These are phyloP conservation scores for Heloderma charlesbogerti DNA, from an alignment of 2,113 vertebrate species.

Conservation along the genomic window DNA sequence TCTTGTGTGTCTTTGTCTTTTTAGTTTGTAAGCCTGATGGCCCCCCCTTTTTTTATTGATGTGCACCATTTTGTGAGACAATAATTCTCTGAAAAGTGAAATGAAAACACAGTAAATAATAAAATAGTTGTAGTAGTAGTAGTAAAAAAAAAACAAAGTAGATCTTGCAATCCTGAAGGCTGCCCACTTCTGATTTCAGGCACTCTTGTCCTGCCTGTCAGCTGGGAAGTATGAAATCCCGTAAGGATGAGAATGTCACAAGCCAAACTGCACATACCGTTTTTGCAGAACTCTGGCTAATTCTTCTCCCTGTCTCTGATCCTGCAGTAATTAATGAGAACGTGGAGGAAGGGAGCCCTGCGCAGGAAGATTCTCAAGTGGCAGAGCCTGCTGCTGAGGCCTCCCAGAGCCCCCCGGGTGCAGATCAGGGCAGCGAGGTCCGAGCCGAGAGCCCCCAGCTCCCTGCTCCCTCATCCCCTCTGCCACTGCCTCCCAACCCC, in stretches of 20 bases:
- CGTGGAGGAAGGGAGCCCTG: neutral
- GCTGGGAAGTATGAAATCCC: neutral
- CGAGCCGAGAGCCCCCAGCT: slow-evolving; percentile 34
- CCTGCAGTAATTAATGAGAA: neutral
- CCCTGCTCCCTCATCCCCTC: neutral
- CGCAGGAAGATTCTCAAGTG: neutral
- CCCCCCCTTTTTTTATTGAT: no score
- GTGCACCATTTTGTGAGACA: no score
- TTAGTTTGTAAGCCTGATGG: no score
- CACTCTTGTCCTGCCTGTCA: neutral
- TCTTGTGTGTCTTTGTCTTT: no score
- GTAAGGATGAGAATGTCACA: neutral
- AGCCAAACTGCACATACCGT: neutral
- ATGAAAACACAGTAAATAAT: no score
- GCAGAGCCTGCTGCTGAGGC: fast-evolving
- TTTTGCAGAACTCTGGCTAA: neutral
- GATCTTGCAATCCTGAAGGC: neutral
- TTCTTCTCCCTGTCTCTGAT: neutral
- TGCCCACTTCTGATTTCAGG: no score
- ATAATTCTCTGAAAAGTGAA: no score
- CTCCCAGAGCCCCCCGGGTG: neutral
- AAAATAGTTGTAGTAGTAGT: neutral
- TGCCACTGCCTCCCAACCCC: neutral
- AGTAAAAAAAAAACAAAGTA: neutral
- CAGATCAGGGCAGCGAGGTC: neutral